These are phyloP conservation scores for Anastatus disparis DNA, from an alignment of 1,140 invertebrate genomes.

Conservation along the genomic window DNA sequence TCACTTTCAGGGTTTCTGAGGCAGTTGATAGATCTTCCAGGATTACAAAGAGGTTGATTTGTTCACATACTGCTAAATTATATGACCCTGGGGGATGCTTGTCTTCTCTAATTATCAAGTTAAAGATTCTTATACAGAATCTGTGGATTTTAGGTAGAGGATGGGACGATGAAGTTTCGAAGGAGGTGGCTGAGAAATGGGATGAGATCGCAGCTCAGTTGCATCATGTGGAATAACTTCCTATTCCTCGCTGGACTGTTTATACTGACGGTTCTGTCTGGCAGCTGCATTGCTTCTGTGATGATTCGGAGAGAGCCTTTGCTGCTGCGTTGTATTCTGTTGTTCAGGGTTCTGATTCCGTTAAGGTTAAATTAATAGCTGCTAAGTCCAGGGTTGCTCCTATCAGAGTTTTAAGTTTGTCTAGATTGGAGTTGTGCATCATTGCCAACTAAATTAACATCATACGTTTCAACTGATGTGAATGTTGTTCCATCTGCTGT, in stretches of 20 bases:
- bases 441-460: too few species aligned
- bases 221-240: too few species aligned
- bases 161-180: not conserved
- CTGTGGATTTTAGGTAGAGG: not conserved
- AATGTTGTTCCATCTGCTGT: not conserved
- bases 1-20: too few species aligned
- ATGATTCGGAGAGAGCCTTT: conserved; percentile 40
- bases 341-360: not conserved
- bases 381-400: conserved; percentile 50
- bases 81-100: conserved; percentile 10
- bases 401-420: conserved; percentile 45
- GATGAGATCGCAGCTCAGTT: too few species aligned
- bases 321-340: conserved; percentile 40
- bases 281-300: conserved; percentile 44
- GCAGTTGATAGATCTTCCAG: too few species aligned
- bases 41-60: not conserved
- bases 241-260: conserved; percentile 36
- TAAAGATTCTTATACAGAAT: conserved; percentile 16
- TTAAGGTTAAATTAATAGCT: conserved; percentile 37
- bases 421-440: conserved; percentile 46
- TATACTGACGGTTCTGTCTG: not conserved
- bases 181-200: not conserved
- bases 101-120: not conserved
- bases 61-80: not conserved
- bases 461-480: too few species aligned